Evolutionary conservation across 2,797 vertebrate species (phyloP), one percentile per base, ranked within the genome.

Genomic region (Bradypodion ventrale): DNA sequence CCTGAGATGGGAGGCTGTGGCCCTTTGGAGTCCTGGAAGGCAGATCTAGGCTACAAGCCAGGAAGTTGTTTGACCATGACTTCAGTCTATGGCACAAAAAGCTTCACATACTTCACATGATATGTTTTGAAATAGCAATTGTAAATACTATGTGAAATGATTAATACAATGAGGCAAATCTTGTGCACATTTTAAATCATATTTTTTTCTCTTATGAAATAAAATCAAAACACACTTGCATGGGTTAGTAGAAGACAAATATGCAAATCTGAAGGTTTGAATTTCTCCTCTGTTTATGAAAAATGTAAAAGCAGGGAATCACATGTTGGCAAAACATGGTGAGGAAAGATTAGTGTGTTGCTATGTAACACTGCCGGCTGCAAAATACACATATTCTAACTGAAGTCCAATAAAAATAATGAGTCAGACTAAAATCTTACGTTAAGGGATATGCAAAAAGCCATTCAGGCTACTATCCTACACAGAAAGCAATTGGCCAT

Each of bases 221-320:
- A 79, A 84, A 91, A 87, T 62, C 78, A 70, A 87, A 82, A 84
- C 84, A 66, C 40, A 80, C 79, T 84, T 84, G 66, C 88, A 74
- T 32, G 78, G 62, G 90, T 89, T 40, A 91, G 82, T 52, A 35
- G 79, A 83, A 56, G 68, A 74, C 32, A 68, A 60, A 75, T 66
- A 74, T 27, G 79, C 44, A 86, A 88, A 81, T 63, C 82, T 87
- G 83, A 86, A 46, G 81, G 78, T 80, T 74, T 89, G 78, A 25
- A 66, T 89, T 91, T 89, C 87, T 73, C 52, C 86, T 83, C 77
- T 91, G 37, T 83, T 92, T 80, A 40, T 69, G 60, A 49, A 27
- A 62, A 86, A 89, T 82, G 37, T 80, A 59, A 46, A 73, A 78
- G 19, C 72, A 85, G 66, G 75, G 87, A 78, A 88, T 84, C 25